Conservation (phyloP, 2,888 invertebrate genomes). For the Eretmocerus hayati region DNA sequence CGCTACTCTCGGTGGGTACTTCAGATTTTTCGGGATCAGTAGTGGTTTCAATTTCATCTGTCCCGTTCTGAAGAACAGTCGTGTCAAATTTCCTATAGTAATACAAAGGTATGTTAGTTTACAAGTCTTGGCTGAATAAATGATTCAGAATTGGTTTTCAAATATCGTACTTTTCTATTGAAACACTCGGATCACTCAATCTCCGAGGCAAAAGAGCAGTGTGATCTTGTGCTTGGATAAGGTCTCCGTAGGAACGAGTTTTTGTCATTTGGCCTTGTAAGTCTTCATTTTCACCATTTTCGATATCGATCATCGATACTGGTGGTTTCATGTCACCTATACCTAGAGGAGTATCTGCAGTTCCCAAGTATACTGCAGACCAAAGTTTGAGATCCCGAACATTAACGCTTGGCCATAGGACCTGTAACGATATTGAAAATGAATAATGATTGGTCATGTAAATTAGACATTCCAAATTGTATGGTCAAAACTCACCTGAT, state of each 20-base stretch:
- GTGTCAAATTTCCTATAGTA: conserved; percentile 42
- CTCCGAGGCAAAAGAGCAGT: conserved; percentile 58
- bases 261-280: conserved; percentile 62
- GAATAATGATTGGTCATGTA: not conserved
- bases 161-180: conserved; percentile 61
- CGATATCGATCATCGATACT: conserved; percentile 41
- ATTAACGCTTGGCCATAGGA: conserved; percentile 80
- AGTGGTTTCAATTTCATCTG: conserved; percentile 31
- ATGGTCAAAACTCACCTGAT: conserved; percentile 46
- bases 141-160: not conserved
- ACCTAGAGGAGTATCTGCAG: conserved; percentile 41
- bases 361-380: conserved; percentile 76
- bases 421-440: conserved; percentile 48
- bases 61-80: conserved; percentile 36
- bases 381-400: conserved; percentile 78
- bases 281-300: conserved; percentile 40
- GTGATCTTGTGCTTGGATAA: conserved; percentile 60
- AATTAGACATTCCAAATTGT: not conserved
- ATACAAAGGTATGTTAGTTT: not conserved
- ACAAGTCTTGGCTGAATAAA: not conserved
- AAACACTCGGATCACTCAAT: conserved; percentile 79
- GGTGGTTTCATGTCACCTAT: conserved; percentile 45
- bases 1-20: conserved; percentile 17
- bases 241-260: conserved; percentile 80
- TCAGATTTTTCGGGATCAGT: conserved; percentile 28